Evolutionary conservation across 2,113 vertebrate species (phyloP).

Genomic region (Perca flavescens): DNA sequence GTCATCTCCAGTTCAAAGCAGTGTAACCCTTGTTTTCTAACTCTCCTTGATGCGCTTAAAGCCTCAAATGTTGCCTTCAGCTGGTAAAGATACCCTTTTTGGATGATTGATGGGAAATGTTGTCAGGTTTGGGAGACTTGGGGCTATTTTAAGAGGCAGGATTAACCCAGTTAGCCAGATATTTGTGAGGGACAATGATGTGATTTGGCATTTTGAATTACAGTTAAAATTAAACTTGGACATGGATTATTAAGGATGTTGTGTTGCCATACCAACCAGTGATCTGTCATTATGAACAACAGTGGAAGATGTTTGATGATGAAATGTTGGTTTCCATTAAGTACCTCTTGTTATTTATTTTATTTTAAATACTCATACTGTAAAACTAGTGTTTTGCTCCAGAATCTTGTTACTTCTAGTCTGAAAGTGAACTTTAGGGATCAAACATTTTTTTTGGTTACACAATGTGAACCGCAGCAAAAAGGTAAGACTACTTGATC

Average conservation of each 20-base stretch:
- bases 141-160: constrained; percentile 40
- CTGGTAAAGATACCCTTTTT: constrained; percentile 8
- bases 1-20: constrained; percentile 66
- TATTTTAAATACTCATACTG: too few relatives aligned
- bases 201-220: constrained; percentile 33
- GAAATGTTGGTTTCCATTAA: background rate
- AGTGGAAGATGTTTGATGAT: constrained; percentile 13
- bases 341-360: background rate
- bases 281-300: constrained; percentile 27
- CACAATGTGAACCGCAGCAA: background rate
- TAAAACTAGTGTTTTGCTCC: background rate
- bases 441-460: background rate
- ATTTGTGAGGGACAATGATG: constrained; percentile 23
- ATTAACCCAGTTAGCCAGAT: constrained; percentile 36
- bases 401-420: background rate
- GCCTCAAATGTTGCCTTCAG: constrained; percentile 2
- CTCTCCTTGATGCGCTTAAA: background rate
- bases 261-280: constrained; percentile 40
- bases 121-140: background rate
- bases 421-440: background rate
- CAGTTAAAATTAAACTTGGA: constrained; percentile 31
- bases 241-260: constrained; percentile 27
- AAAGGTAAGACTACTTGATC: background rate
- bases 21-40: background rate
- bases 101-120: constrained; percentile 23